Evolutionary conservation across 37 sponge, comb jelly and placozoan species (phyloP).

Genomic region (Beroe forskalii): DNA sequence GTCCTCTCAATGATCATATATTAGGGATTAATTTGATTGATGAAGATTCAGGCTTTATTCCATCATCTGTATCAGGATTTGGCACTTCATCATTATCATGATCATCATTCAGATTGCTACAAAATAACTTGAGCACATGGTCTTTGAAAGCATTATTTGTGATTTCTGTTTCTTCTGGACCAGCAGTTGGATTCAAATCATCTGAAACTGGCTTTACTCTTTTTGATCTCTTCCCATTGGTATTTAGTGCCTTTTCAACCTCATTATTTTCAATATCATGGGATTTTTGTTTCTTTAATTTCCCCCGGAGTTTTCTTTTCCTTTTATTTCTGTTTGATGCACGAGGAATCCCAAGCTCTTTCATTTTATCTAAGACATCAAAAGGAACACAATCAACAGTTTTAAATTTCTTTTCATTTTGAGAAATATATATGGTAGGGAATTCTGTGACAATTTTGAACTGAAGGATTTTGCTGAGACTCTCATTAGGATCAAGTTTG

Average conservation of each 20-base stretch:
- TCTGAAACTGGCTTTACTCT: background rate
- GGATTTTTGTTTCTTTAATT: background rate
- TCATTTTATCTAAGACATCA: background rate
- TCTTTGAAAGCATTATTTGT: constrained; percentile 8
- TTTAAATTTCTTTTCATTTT: background rate
- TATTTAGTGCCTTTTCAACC: background rate
- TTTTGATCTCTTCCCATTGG: background rate
- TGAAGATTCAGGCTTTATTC: background rate
- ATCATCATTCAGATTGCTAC: constrained; percentile 5
- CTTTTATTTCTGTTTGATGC: background rate
- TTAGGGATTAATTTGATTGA: too few species aligned
- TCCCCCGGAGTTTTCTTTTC: background rate
- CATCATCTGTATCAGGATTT: background rate
- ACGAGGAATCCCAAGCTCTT: background rate
- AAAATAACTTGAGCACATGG: background rate
- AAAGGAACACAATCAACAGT: background rate
- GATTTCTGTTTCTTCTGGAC: background rate
- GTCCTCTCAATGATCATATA: too few species aligned
- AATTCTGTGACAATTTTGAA: constrained; percentile 8
- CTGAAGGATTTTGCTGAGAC: background rate
- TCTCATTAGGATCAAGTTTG: background rate
- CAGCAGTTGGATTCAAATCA: background rate
- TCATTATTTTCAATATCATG: background rate
- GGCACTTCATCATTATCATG: background rate
- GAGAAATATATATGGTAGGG: constrained; percentile 11